Evolutionary conservation across 2,113 vertebrate genomes (phyloP), one percentile per base, ranked within the genome.

Genomic region (Pogonocichla stellata): DNA sequence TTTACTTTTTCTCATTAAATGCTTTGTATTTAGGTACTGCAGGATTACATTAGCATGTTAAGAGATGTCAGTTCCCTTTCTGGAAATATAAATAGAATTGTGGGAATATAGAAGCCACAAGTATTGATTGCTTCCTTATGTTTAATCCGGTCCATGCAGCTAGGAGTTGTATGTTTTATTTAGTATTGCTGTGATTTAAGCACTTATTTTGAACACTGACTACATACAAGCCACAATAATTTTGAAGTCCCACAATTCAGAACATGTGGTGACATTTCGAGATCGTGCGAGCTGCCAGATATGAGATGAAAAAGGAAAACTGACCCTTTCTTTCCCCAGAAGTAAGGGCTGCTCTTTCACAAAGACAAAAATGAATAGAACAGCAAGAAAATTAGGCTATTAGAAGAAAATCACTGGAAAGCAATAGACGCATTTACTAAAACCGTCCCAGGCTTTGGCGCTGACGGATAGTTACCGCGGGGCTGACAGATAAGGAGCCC

Each of bases 201-300:
- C 7, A 51, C 79, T 96, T 93, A 88, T 96, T 96, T 95, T 88
- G 93, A 95, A 95, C 85, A 73, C 64, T 86, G 95, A 78, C 92
- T 96, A 70, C 80, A 80, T 62, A 94, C 67, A 70, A 95, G 45
- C 93, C 88, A 78, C 92, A 94, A 48, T 24, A 61, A 90, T 95
- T 88, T 80, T 0, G 0, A 69, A 87, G 89, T 60, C 86, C 75
- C 90, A 50, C 95, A 92, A 93, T 92, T 83, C 57, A 53, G 90
- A 96, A 95, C 93, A 96, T 88, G 96, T 95, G 95, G 80, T 96
- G 93, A 95, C 93, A 96, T 94, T 92, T 90, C 1, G 1, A 81
- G 90, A 88, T 33, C 0, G 18, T 23, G 72, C 1, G 10, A 94
- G 82, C 65, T 88, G 80, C 88, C 95, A 90, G 81, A 90, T 43